Evolutionary conservation across 2,113 vertebrate genomes (phyloP), one percentile per base, ranked within the genome.

Genomic region (Solea solea): DNA sequence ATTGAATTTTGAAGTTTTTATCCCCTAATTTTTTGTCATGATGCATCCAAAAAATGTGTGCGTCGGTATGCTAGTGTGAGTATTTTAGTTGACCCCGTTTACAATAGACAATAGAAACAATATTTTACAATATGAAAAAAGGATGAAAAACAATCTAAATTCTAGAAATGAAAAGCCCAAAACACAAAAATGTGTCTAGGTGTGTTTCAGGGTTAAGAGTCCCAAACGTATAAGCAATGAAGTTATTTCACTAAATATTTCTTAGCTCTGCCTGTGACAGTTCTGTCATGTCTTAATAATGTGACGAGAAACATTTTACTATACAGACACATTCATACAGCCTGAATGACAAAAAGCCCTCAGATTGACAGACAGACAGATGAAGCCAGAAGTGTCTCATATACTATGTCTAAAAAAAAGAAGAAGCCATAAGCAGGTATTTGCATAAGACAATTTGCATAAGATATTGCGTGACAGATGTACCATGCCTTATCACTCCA

Each of bases 271-370:
- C 15, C 7, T 12, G 8, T 39, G 34, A 53, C 45, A 21, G 53
- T 14, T 25, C 48, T 59, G 59, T 62, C 51, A 46, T 54, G 44
- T 61, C 56, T 67, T 15, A 48, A 49, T 57, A 46, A 68, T 41
- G 45, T 5, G 3, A 16, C 2, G 1, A 48, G 50, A 6, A 54
- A 27, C 60, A 60, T 70, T 21, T 64, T 66, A 40, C 8, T 21
- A 28, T 13, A 8, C 44, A 58, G 58, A 42, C 51, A 7, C n/a
- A 9, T 15, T 46, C 21, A 1, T 21, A 21, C 12, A 21, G n/a
- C 25, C n/a, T 62, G 28, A 60, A 51, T 48, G 44, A 66, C 55
- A 51, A 59, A 60, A 59, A 44, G 13, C 27, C 42, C 34, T 41
- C 28, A 15, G 39, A 39, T 9, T 25, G 21, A 58, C 40, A 64